Evolutionary conservation across 2,797 vertebrate genomes (phyloP), one percentile per base, ranked within the genome.

Genomic region (Calcarius lapponicus): DNA sequence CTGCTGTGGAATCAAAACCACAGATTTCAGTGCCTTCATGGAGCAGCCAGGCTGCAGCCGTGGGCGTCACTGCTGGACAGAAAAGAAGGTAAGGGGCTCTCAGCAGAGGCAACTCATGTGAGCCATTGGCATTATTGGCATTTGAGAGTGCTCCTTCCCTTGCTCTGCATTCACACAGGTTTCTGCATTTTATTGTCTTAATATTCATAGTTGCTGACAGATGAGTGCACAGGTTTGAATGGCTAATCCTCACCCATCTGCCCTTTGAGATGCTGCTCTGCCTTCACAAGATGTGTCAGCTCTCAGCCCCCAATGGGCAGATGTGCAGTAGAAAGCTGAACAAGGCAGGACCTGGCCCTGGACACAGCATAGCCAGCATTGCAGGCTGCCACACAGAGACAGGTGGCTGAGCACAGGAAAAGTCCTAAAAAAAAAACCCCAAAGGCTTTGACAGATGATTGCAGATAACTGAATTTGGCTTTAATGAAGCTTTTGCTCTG

Each of bases 21-120:
- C 96, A 0, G 99, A 99, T 92, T 99, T 99, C 96, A 98, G 98
- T 3, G 97, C 97, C 48, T 99, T 99, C 97, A 97, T 99, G 92
- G 98, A 99, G 82, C 99, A 99, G 97, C 98, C 98, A 10, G 99
- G 99, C 96, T 99, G 99, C 97, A 98, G 79, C 93, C 92, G 92
- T 1, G 99, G 98, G 58, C 98, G 95, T 86, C 99, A 99, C 95
- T 91, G 98, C 97, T 99, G 99, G 99, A 79, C 95, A 22, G 97
- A 96, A 2, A 98, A 98, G 87, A 97, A 97, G 98, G 98, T 98
- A 95, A 98, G 90, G 25, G 17, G 13, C 22, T 72, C n/a, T 21
- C 2, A 4, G 72, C 4, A 3, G 32, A 48, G 19, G 6, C 0
- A 8, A 25, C 20, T 79, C 0, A 0, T 16, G 34, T 25, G 56